Conservation (phyloP, 2,797 vertebrate genomes). For the Meriones psammophilus region DNA sequence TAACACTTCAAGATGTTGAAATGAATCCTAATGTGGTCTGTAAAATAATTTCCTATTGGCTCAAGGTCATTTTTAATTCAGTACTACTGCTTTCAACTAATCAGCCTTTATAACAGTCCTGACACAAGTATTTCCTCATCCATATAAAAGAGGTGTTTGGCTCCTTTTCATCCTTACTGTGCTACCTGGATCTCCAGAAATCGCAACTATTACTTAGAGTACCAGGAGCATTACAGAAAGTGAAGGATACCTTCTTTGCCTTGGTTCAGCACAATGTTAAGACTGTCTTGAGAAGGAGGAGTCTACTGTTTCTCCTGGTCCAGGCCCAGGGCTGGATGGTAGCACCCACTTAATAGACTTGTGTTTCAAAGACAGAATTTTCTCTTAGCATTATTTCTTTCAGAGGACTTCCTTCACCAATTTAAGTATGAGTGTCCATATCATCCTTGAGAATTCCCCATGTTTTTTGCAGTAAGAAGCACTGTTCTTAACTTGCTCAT, state of each 20-base stretch:
- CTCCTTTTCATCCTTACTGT: not conserved
- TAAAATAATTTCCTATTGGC: not conserved
- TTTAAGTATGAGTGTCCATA: not conserved
- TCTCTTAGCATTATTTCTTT: not conserved
- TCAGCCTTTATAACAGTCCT: not conserved
- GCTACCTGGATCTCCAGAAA: not conserved
- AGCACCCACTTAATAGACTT: not conserved
- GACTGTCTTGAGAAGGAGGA: not conserved
- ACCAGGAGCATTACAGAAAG: not conserved
- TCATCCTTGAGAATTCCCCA: not conserved
- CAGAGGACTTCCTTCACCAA: not conserved
- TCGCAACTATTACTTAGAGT: not conserved
- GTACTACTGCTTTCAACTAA: not conserved
- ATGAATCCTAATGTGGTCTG: not conserved
- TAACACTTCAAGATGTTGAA: not conserved
- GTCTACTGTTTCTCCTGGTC: not conserved
- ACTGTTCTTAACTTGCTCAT: conserved; percentile 13
- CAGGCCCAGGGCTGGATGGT: not conserved
- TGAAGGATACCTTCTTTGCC: not conserved
- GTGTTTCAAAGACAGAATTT: not conserved
- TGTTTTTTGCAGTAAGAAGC: not conserved
- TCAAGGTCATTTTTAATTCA: not conserved
- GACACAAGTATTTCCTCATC: not conserved
- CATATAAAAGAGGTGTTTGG: not conserved
- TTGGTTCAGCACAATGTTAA: conserved; percentile 26